Base-by-base conservation (phyloP, 1,140 invertebrate species). In the Armadillidium nasatum region DNA sequence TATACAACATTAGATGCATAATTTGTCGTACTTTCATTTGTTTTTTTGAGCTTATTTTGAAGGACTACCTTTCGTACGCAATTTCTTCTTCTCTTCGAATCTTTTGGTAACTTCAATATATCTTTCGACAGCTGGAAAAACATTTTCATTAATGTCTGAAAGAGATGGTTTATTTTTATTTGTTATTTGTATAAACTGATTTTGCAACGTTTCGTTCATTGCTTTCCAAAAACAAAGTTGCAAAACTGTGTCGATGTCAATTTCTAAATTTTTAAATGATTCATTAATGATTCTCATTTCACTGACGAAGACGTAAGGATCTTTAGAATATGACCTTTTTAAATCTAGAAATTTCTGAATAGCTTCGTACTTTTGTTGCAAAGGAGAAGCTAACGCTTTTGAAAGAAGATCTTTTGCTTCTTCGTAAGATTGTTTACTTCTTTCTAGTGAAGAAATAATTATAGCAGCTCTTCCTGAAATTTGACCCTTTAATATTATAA, bases 251-350 rank as follows among this genome's bases (percentile, higher is more conserved):
- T 72, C 44, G 0, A 72, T 45, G 43, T 72, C 23, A 72, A 72
- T 72, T 72, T 72, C 71, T 33, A 72, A 45, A 23, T 33, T 44
- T 72, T 10, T 72, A 46, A 72, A 72, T 19, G 71, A 72, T 10
- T 44, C 46, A 10, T 19, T 72, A 4, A 72, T 19, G 6, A 46
- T 72, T 10, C 71, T 9, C 2, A 72, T 72, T 45, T 72, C 71
- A 44, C 10, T 45, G 3, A 72, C 43, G 4, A 33, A 72, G 2
- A 21, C 19, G 44, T 72, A 72, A 0, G 21, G 21, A 21, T 72
- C 71, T 15, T 19, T 46, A 0, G 9, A 9, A 6, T 72, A 21
- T 15, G 71, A 10, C 10, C 3, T 43, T 45, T 21, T 72, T 13
- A 72, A 21, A 44, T 72, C 71, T 44, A 46, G 0, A 23, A 72